Conservation (phyloP, 2,888 invertebrate genomes). For the Axea sp. region DNA sequence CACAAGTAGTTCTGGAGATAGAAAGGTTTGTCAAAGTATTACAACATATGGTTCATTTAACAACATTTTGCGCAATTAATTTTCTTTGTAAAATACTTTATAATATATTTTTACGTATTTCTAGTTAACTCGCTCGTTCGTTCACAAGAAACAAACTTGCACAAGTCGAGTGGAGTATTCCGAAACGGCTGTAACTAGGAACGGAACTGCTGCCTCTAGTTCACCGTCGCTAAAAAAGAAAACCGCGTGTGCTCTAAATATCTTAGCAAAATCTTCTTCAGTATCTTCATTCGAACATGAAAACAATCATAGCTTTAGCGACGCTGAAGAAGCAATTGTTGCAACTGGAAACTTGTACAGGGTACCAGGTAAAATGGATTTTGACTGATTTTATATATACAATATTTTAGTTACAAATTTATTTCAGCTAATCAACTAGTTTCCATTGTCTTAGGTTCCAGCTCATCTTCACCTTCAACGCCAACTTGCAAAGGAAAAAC, state of each 20-base stretch:
- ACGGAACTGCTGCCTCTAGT: conserved; percentile 71
- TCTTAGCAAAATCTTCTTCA: conserved; percentile 71
- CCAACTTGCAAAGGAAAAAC: conserved; percentile 73
- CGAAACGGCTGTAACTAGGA: conserved; percentile 72
- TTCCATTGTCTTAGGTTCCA: conserved; percentile 63
- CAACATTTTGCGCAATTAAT: conserved; percentile 23
- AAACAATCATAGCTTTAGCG: conserved; percentile 75
- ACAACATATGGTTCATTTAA: conserved; percentile 31
- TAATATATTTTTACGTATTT: too few relatives aligned
- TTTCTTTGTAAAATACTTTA: too few relatives aligned
- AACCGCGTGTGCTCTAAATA: conserved; percentile 67
- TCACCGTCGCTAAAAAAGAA: conserved; percentile 74
- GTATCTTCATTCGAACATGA: conserved; percentile 74
- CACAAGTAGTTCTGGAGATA: conserved; percentile 69
- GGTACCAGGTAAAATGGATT: conserved; percentile 68
- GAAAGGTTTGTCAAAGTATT: conserved; percentile 68
- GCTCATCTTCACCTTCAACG: conserved; percentile 72
- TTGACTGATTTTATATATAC: too few relatives aligned
- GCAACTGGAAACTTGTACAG: conserved; percentile 73
- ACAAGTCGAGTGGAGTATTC: conserved; percentile 69
- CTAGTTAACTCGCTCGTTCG: conserved; percentile 68
- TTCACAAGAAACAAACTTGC: conserved; percentile 71
- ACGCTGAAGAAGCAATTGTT: conserved; percentile 77
- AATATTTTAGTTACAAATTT: neutral
- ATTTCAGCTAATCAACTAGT: too few relatives aligned